Evolutionary conservation across 2,888 invertebrate species (phyloP).

Genomic region (Tachina grossa): DNA sequence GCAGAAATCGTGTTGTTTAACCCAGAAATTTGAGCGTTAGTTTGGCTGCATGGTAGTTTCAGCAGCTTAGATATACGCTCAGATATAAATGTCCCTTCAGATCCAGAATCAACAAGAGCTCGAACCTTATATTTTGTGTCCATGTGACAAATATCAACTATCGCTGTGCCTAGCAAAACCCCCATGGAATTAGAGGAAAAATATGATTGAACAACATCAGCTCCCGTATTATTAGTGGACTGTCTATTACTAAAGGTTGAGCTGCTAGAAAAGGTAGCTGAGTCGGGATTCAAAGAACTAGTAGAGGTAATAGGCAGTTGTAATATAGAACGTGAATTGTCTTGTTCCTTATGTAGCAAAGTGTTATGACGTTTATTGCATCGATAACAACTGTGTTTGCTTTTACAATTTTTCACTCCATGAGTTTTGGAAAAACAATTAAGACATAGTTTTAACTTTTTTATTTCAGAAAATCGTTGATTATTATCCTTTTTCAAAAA

Average conservation of each 20-base stretch:
- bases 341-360: neutral
- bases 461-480: constrained; percentile 5
- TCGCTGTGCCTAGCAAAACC: constrained; percentile 47
- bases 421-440: too few species aligned
- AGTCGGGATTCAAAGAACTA: constrained; percentile 17
- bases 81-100: constrained; percentile 49
- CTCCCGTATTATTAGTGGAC: neutral
- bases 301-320: neutral
- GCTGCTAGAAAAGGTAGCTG: neutral
- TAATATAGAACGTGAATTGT: neutral
- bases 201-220: constrained; percentile 19
- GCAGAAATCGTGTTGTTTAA: constrained; percentile 36
- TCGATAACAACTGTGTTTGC: too few species aligned
- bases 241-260: constrained; percentile 20
- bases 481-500: constrained; percentile 10
- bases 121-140: constrained; percentile 10
- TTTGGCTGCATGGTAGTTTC: neutral
- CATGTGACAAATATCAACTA: constrained; percentile 3
- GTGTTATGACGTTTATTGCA: too few species aligned
- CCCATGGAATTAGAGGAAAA: neutral
- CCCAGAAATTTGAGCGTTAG: neutral
- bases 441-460: too few species aligned
- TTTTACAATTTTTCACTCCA: too few species aligned
- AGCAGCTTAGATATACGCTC: constrained; percentile 18
- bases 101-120: constrained; percentile 46